Evolutionary conservation across 2,797 vertebrate species (phyloP).

Genomic region (Dipus sagitta): DNA sequence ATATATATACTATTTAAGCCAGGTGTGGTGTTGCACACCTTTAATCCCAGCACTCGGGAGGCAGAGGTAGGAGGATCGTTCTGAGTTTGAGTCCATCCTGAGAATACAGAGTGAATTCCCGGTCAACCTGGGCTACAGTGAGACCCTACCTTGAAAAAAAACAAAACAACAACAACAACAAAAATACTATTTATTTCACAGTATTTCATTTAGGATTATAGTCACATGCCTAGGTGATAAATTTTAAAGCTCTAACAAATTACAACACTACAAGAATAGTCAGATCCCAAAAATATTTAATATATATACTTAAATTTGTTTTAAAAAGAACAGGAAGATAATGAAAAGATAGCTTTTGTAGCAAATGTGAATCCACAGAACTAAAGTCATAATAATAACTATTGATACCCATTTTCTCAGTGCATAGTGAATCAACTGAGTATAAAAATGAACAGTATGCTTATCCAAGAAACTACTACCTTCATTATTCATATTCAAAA

Average conservation of each 20-base stretch:
- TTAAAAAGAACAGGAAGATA: background rate
- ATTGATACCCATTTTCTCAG: background rate
- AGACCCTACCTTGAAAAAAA: too few relatives aligned
- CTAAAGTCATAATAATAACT: conserved; percentile 10
- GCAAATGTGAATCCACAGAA: conserved; percentile 15
- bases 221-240: conserved; percentile 20
- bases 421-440: conserved; percentile 1
- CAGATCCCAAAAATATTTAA: conserved; percentile 41
- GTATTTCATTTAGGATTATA: conserved; percentile 46
- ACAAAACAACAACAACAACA: too few relatives aligned
- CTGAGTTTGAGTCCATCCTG: too few relatives aligned
- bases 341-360: conserved; percentile 7
- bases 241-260: conserved; percentile 26
- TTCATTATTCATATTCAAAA: background rate
- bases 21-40: too few relatives aligned
- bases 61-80: too few relatives aligned
- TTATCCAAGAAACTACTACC: conserved; percentile 12
- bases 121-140: too few relatives aligned
- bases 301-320: conserved; percentile 12
- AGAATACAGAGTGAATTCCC: too few relatives aligned
- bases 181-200: background rate
- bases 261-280: background rate
- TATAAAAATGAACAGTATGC: conserved; percentile 4
- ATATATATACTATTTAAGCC: too few relatives aligned
- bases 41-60: too few relatives aligned